These are phyloP conservation scores for Scolopax rusticola DNA, from an alignment of 2,797 vertebrate genomes.

Conservation along the genomic window DNA sequence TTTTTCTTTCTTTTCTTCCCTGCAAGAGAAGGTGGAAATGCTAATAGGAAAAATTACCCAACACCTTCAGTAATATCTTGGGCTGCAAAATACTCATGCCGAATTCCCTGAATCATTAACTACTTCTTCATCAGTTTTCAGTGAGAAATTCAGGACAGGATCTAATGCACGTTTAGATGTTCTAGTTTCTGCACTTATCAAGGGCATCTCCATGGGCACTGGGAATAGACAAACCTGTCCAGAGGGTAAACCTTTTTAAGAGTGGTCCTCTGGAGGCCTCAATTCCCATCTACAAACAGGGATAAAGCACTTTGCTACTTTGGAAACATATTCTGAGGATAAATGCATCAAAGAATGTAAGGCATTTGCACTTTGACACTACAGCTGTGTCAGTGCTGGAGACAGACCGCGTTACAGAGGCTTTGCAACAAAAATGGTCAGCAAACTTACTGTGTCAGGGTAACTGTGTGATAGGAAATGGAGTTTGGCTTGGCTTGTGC, in stretches of 20 bases:
- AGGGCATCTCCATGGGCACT: not conserved
- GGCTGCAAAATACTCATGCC: not conserved
- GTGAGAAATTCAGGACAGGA: not conserved
- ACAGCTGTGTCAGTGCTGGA: conserved; percentile 36
- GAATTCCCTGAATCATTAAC: not conserved
- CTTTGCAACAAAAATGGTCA: not conserved
- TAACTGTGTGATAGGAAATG: conserved; percentile 10
- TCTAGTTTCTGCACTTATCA: not conserved
- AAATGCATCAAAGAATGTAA: conserved; percentile 26
- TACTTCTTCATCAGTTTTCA: not conserved
- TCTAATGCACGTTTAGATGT: not conserved
- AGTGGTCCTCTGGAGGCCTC: not conserved
- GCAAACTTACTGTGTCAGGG: not conserved
- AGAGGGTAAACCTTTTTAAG: not conserved
- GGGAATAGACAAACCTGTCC: not conserved
- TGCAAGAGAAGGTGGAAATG: not conserved
- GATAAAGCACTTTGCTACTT: not conserved
- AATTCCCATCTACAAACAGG: not conserved
- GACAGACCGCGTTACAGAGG: not conserved
- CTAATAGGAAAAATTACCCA: not conserved
- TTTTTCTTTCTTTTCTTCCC: not conserved
- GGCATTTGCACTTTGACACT: conserved; percentile 48
- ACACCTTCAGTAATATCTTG: not conserved
- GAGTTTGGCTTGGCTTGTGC: not conserved
- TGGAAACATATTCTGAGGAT: not conserved